A percentile compares a stretch with the other conserved stretches of the same genome.
Evolutionary conservation across 2,113 vertebrate genomes (phyloP).

Genomic region (Tor tambroides): DNA sequence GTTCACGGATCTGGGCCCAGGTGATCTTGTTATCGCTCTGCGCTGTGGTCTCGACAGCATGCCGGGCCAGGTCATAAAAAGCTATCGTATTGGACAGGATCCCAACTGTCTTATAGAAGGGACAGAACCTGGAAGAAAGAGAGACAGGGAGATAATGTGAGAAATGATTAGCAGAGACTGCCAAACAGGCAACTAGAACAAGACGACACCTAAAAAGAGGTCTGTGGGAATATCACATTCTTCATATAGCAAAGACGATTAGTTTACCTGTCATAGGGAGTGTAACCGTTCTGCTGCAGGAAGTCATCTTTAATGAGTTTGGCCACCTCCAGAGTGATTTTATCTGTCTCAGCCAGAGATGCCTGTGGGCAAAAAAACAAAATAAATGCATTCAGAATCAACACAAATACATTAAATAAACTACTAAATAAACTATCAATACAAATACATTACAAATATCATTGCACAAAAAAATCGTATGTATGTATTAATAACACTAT

Average conservation of each 20-base stretch:
- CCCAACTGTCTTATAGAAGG: slow-evolving; percentile 88
- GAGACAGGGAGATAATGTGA: not conserved
- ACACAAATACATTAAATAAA: not conserved
- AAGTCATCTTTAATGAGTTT: slow-evolving; percentile 99
- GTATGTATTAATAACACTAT: not conserved
- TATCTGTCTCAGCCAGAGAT: slow-evolving; percentile 96
- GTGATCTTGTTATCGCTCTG: slow-evolving; percentile 98
- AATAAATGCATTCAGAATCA: not conserved
- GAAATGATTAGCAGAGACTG: not conserved
- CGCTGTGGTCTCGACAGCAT: slow-evolving; percentile 95
- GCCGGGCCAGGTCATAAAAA: slow-evolving; percentile 95
- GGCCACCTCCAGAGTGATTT: slow-evolving; percentile 97
- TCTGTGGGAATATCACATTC: not conserved
- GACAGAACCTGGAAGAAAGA: not conserved
- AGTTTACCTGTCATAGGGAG: slow-evolving; percentile 90
- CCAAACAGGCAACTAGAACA: not conserved
- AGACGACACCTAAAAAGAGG: not conserved
- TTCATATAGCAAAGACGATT: not conserved
- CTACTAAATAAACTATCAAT: not conserved
- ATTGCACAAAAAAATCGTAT: not conserved
- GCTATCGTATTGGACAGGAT: slow-evolving; percentile 97
- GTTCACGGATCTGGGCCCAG: slow-evolving; percentile 95
- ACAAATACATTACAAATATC: not conserved
- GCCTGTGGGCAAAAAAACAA: slow-evolving; percentile 73
- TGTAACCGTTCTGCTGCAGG: slow-evolving; percentile 97